These are phyloP conservation scores for Ophraella communa DNA, from an alignment of 2,888 invertebrate species.

Conservation along the genomic window DNA sequence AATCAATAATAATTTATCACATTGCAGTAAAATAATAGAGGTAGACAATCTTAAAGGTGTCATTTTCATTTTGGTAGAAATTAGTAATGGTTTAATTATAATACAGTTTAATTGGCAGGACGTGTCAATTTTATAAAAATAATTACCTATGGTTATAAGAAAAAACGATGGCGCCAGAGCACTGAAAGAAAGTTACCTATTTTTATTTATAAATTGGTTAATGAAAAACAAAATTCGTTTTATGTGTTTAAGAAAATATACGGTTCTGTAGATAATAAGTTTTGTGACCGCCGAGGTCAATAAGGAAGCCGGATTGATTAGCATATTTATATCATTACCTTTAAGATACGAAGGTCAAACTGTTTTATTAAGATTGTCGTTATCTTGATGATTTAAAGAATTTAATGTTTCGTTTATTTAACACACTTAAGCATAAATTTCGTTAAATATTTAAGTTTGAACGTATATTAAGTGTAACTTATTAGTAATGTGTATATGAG, in stretches of 20 bases:
- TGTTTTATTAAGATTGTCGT: neutral
- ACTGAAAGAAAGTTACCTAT: neutral
- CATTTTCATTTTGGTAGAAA: too few relatives aligned
- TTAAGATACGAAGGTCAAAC: neutral
- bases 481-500: too few relatives aligned
- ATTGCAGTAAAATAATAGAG: too few relatives aligned
- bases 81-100: too few relatives aligned
- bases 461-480: too few relatives aligned
- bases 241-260: neutral
- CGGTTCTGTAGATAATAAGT: neutral
- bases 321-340: neutral
- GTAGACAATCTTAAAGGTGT: too few relatives aligned
- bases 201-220: neutral
- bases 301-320: neutral
- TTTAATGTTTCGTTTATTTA: too few relatives aligned
- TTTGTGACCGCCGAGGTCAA: neutral
- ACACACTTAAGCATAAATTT: too few relatives aligned
- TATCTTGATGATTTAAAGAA: too few relatives aligned
- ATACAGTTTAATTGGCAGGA: too few relatives aligned
- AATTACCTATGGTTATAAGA: neutral
- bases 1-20: too few relatives aligned
- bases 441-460: too few relatives aligned
- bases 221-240: neutral
- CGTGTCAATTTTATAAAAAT: neutral
- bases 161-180: neutral